Evolutionary conservation across 2,797 vertebrate genomes (phyloP), one percentile per base, ranked within the genome.

Genomic region (Gorsachius magnificus): DNA sequence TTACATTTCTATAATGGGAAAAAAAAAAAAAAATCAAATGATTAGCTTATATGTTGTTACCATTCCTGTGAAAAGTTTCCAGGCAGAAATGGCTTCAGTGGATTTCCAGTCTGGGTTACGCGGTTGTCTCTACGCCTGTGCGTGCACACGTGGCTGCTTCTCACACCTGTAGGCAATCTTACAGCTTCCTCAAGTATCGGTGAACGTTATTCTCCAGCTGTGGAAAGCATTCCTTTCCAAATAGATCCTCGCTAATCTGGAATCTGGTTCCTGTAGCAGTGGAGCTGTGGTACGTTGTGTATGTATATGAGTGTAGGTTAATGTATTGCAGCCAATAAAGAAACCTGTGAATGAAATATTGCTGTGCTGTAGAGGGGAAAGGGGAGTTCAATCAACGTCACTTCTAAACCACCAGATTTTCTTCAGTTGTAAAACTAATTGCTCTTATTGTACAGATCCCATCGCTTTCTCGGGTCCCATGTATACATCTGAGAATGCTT

Each of bases 161-260:
- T 54, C 31, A 16, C 3, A 5, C 51, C 25, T 79, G 72, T 28
- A 56, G 66, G 9, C 11, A 26, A 35, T 53, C 19, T 64, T 53
- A 29, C 8, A 50, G 20, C 56, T 77, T 72, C 26, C 18, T 74
- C 2, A 80, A 66, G 4, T 18, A 6, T 66, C 65, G 38, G 10
- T 53, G 56, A 41, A 8, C 2, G 1, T 8, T 76, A 84, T 65
- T 65, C 20, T 38, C 13, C 19, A 50, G 46, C n/a, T 57, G 56
- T 69, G 36, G 26, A 36, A n/a, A 26, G 33, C 43, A 46, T 46
- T 68, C 13, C 9, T 77, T 83, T 80, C 50, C 38, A 46, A 16
- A 25, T 17, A 4, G 3, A 10, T 18, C 16, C 28, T 66, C 24
- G 54, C 6, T 56, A n/a, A 1, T 31, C 28, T 2, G 1, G 5